phyloP scores from a whole-genome alignment of 2,888 invertebrate species.

The Meteorus cinctellus region DNA sequence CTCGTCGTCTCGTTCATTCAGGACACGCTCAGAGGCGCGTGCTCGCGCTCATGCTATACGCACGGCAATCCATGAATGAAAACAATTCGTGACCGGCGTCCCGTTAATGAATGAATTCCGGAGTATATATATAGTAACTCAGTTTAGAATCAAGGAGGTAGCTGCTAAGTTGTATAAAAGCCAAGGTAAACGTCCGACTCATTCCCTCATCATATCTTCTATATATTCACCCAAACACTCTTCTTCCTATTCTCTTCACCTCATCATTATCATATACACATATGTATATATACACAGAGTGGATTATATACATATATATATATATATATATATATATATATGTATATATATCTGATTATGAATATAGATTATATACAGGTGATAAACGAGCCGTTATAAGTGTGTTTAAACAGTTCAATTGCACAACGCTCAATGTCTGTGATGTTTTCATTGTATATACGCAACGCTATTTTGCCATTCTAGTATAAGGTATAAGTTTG shows the following conservation, averaged over 20 bases:
- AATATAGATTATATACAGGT: too few species aligned
- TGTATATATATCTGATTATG: not conserved
- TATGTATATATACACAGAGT: not conserved
- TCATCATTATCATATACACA: not conserved
- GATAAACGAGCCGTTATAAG: too few species aligned
- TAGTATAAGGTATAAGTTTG: not conserved
- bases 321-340: not conserved
- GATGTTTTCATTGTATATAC: too few species aligned
- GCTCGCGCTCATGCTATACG: conserved; percentile 52
- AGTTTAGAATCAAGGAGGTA: conserved; percentile 60
- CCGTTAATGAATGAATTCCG: conserved; percentile 67
- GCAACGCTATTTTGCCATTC: too few species aligned
- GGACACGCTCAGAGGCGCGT: conserved; percentile 52
- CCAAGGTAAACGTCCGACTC: conserved; percentile 53
- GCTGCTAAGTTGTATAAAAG: conserved; percentile 54
- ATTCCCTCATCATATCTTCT: conserved; percentile 53
- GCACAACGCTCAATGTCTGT: too few species aligned
- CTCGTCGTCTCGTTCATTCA: conserved; percentile 52
- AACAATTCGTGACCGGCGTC: conserved; percentile 67
- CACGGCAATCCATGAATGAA: conserved; percentile 70
- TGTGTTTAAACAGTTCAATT: too few species aligned
- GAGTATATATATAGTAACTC: conserved; percentile 59
- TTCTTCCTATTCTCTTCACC: conserved; percentile 14
- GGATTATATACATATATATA: not conserved
- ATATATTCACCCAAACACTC: conserved; percentile 30